Evolutionary conservation across 2,113 vertebrate species (phyloP).

Genomic region (rabbit (Oryctolagus cuniculus)): mOryCun1.1 NC_091435.1:22568001-22568500

Average conservation of each 20-base stretch:
- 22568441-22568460: neutral
- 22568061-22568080: too few relatives aligned
- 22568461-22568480: neutral
- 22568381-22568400: neutral
- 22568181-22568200: too few relatives aligned
- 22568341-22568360: neutral
- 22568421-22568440: neutral
- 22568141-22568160: too few relatives aligned
- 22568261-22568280: neutral
- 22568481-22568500: neutral
- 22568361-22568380: neutral
- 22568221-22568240: neutral
- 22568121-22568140: too few relatives aligned
- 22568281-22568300: neutral
- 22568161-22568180: too few relatives aligned
- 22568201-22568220: neutral
- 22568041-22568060: too few relatives aligned
- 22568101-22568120: too few relatives aligned
- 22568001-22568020: too few relatives aligned
- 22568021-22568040: too few relatives aligned
- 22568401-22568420: neutral
- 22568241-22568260: neutral
- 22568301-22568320: neutral
- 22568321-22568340: neutral
- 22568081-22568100: too few relatives aligned